These are phyloP conservation scores for Orgyia antiqua DNA, from an alignment of 2,888 invertebrate genomes.

Conservation along the genomic window DNA sequence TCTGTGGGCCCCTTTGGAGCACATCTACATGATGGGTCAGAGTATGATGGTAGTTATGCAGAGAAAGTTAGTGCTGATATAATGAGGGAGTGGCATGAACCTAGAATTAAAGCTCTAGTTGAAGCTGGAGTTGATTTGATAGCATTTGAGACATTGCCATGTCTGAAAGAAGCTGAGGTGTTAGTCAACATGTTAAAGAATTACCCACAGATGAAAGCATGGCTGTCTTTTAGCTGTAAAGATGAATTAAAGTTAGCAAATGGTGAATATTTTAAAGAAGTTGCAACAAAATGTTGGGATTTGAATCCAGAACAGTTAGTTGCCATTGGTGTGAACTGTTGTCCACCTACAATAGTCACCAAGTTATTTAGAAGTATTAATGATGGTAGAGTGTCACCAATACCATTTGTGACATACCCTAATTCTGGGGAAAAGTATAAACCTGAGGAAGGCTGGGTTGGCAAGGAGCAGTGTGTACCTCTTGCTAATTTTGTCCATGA, in stretches of 20 bases:
- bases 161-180: slow-evolving; percentile 87
- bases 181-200: slow-evolving; percentile 86
- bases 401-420: slow-evolving; percentile 92
- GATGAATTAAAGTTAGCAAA: slow-evolving; percentile 79
- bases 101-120: slow-evolving; percentile 85
- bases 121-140: slow-evolving; percentile 90
- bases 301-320: slow-evolving; percentile 81
- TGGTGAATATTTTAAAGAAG: slow-evolving; percentile 86
- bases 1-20: slow-evolving; percentile 96
- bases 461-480: slow-evolving; percentile 79
- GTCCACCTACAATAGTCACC: slow-evolving; percentile 62
- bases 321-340: slow-evolving; percentile 93
- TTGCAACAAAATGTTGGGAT: slow-evolving; percentile 82
- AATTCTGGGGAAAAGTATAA: slow-evolving; percentile 92
- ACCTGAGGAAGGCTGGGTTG: slow-evolving; percentile 80
- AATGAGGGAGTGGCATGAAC: slow-evolving; percentile 89
- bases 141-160: slow-evolving; percentile 95
- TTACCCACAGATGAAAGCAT: slow-evolving; percentile 87
- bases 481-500: slow-evolving; percentile 82
- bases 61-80: slow-evolving; percentile 75
- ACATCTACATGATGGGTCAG: slow-evolving; percentile 91
- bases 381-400: slow-evolving; percentile 37
- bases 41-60: slow-evolving; percentile 90
- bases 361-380: slow-evolving; percentile 51
- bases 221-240: slow-evolving; percentile 92